phyloP scores from a whole-genome alignment of 2,113 vertebrate genomes.

The Dromaius novaehollandiae region DNA sequence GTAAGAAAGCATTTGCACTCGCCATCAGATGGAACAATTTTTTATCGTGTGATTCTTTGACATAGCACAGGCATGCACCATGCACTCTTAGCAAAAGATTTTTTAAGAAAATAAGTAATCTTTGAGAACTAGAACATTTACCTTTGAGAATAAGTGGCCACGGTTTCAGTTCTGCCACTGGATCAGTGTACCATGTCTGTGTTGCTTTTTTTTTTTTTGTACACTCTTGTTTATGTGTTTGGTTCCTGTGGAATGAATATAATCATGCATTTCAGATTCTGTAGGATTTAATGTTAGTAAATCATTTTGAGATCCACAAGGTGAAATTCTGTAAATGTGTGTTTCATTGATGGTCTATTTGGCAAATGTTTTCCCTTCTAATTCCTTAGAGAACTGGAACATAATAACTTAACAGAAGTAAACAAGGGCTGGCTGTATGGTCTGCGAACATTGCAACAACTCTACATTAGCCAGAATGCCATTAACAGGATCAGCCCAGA shows the following conservation, averaged over 20 bases:
- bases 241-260: neutral
- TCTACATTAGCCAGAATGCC: slow-evolving; percentile 90
- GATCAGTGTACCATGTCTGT: neutral
- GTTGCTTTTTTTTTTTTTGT: neutral
- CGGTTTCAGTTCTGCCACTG: neutral
- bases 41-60: neutral
- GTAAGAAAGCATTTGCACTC: neutral
- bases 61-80: accelerated
- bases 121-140: neutral
- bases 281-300: neutral
- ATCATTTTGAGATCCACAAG: neutral
- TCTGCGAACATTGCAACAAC: slow-evolving; percentile 88
- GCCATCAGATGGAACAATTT: neutral
- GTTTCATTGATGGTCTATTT: neutral
- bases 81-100: neutral
- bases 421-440: slow-evolving; percentile 98
- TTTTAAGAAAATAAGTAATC: neutral
- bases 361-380: slow-evolving; percentile 32
- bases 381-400: slow-evolving; percentile 89
- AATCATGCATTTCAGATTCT: neutral
- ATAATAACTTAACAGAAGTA: slow-evolving; percentile 96
- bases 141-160: neutral
- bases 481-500: slow-evolving; percentile 90
- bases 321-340: neutral
- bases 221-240: neutral